Evolutionary conservation across 2,797 vertebrate genomes (phyloP), one percentile per base, ranked within the genome.

Genomic region (Cyprinodon diabolis): DNA sequence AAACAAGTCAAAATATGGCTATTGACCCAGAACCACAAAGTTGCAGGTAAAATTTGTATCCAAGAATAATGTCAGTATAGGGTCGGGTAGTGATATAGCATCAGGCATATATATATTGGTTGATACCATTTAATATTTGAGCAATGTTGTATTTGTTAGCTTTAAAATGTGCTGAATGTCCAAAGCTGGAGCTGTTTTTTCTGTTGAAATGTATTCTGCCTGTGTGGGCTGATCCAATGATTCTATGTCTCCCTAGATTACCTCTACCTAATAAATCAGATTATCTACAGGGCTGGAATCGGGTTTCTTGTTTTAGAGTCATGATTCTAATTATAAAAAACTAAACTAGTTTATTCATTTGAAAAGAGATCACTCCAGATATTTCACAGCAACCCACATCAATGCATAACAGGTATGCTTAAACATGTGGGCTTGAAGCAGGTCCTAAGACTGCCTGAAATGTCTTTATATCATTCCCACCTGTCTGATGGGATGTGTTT

Each of bases 251-350:
- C 19, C 48, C 51, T 40, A 13, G 62, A 77, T 85, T 73, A 69
- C 62, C 37, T 54, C 63, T 8, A 45, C 63, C 66, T 75, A 68
- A 45, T 75, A 54, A 57, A 72, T 86, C 84, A 76, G 77, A 77
- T 78, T 13, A 9, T 75, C 62, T 79, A 77, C 54, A 23, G 66
- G n/a, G 60, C 37, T 79, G 25, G 78, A 69, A 74, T 68, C 15
- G 10, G 55, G 4, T 74, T 57, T 80, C 21, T 67, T 55, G 43
- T 69, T 85, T 63, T 71, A 4, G 56, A 69, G 19, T 40, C 15
- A n/a, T 77, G 75, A 79, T 17, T 84, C 69, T 67, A 35, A 69
- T 79, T 74, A 68, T 0, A 0, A 70, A 79, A 40, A 43, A n/a
- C n/a, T n/a, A 75, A 45, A 67, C 30, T 43, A 51, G 58, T 48